A percentile compares a stretch with the other conserved stretches of the same genome.
Evolutionary conservation across 2,797 vertebrate genomes (phyloP).

Genomic region (Peromyscus melanophrys): DNA sequence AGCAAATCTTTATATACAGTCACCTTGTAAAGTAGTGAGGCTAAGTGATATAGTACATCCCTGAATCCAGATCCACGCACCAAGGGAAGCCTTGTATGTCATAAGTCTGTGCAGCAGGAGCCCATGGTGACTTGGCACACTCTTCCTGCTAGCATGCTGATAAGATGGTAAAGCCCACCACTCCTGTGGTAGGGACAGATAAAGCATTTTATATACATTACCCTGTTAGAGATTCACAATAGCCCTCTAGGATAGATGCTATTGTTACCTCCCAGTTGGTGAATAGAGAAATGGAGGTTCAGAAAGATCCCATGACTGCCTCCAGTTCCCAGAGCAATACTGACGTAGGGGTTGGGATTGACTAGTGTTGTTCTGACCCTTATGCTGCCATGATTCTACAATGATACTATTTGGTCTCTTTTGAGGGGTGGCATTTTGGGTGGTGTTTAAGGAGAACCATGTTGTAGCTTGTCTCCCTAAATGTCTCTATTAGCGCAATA

Average conservation of each 20-base stretch:
- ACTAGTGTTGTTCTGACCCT: neutral
- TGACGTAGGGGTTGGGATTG: neutral
- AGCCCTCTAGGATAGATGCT: neutral
- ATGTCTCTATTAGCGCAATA: constrained; percentile 41
- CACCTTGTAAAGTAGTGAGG: neutral
- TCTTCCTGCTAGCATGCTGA: neutral
- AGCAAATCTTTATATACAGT: constrained; percentile 82
- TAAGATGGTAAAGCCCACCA: neutral
- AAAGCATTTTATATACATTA: neutral
- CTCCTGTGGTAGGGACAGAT: neutral
- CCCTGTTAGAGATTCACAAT: neutral
- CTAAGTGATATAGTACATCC: neutral
- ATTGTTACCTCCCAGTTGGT: neutral
- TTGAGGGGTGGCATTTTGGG: neutral
- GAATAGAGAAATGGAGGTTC: constrained; percentile 9
- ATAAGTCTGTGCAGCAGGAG: fast-evolving
- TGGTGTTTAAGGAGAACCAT: constrained; percentile 7
- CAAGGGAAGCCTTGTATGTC: fast-evolving
- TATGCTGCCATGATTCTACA: fast-evolving
- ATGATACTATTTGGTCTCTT: neutral
- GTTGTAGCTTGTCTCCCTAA: neutral
- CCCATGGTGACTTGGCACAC: fast-evolving
- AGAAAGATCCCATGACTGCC: neutral
- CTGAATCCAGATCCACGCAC: neutral
- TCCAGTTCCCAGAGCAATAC: neutral